Percentiles rank a stretch among this genome's conserved stretches.
Conservation (phyloP, 2,888 invertebrate genomes). For the Frankliniella fusca region DNA sequence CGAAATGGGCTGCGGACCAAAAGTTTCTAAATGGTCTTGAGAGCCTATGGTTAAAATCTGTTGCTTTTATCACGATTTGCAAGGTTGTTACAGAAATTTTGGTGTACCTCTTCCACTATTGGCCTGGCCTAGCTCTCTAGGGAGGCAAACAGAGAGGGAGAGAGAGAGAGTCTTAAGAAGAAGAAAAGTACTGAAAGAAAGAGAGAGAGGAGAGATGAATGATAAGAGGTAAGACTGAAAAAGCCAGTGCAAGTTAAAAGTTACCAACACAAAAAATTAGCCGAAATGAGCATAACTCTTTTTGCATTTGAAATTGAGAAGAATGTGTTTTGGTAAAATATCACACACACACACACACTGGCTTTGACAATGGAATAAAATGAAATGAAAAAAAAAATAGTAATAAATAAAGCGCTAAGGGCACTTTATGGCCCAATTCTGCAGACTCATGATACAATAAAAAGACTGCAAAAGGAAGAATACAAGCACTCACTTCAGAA, state of each 20-base stretch:
- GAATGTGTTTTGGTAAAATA: too few relatives aligned
- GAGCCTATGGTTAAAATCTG: too few relatives aligned
- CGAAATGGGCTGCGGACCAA: too few relatives aligned
- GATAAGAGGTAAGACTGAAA: too few relatives aligned
- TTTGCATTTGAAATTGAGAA: too few relatives aligned
- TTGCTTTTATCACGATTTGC: too few relatives aligned
- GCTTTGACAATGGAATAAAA: background rate
- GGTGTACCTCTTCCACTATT: background rate
- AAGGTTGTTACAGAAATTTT: too few relatives aligned
- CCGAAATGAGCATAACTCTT: too few relatives aligned
- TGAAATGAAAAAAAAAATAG: too few relatives aligned
- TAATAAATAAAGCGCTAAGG: conserved; percentile 8
- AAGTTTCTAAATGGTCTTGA: too few relatives aligned
- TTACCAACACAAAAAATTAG: too few relatives aligned
- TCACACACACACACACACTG: background rate
- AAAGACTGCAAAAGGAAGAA: background rate
- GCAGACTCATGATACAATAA: background rate
- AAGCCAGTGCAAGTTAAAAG: too few relatives aligned
- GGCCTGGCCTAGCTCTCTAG: background rate
- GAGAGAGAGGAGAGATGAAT: background rate
- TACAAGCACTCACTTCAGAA: conserved; percentile 15
- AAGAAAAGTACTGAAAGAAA: background rate
- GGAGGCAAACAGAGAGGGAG: background rate
- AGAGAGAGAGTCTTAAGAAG: background rate
- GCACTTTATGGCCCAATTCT: background rate